These are phyloP conservation scores for Myotis findleyi DNA, from an alignment of 2,797 vertebrate genomes.

Conservation along the genomic window DNA sequence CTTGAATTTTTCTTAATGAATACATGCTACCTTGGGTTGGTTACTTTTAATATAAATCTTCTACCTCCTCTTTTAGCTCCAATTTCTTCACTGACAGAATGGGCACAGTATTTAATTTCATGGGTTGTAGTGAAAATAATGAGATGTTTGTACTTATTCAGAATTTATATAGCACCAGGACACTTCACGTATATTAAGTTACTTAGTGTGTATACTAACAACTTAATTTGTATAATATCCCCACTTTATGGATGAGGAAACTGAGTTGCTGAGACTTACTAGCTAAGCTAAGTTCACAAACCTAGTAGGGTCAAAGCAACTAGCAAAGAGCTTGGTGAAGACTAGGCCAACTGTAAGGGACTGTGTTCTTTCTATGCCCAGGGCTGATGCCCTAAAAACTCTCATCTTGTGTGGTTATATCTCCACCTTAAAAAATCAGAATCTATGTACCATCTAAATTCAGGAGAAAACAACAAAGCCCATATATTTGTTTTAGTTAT, in stretches of 20 bases:
- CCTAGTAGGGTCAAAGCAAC: neutral
- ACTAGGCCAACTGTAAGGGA: neutral
- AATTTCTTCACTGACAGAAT: neutral
- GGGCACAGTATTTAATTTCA: neutral
- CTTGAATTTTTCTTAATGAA: neutral
- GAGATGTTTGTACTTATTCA: slow-evolving; percentile 3
- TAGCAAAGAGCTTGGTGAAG: neutral
- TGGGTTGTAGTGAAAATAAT: neutral
- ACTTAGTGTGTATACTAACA: neutral
- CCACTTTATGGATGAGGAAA: neutral
- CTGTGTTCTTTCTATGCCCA: neutral
- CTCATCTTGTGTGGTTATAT: neutral
- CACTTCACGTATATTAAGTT: neutral
- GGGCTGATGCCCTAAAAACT: neutral
- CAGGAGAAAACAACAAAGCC: neutral
- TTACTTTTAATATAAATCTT: neutral
- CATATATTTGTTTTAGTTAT: neutral
- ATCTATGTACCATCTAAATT: neutral
- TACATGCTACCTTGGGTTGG: neutral
- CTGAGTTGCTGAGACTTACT: neutral
- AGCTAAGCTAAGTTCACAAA: neutral
- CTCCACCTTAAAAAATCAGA: slow-evolving; percentile 3
- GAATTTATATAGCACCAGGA: neutral
- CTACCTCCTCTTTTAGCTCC: neutral
- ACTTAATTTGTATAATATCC: neutral